phyloP scores from a whole-genome alignment of 2,888 invertebrate genomes.

The Aricia artaxerxes region DNA sequence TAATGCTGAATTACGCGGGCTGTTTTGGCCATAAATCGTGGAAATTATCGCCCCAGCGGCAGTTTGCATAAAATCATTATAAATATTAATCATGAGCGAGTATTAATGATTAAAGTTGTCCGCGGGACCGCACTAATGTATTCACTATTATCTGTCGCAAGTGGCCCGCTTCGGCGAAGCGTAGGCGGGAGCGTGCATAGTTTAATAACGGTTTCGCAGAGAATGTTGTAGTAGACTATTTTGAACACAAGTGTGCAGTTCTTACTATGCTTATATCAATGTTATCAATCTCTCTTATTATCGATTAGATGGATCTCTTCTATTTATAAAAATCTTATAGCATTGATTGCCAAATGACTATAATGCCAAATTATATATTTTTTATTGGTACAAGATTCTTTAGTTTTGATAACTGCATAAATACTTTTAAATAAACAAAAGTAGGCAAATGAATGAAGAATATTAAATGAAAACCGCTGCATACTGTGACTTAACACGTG shows the following conservation, averaged over 20 bases:
- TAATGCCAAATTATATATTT: too few species aligned
- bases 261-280: too few species aligned
- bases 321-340: background rate
- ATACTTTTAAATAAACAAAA: background rate
- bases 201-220: background rate
- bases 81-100: constrained; percentile 58
- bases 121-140: constrained; percentile 40
- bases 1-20: constrained; percentile 33
- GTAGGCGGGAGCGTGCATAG: background rate
- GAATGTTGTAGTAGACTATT: background rate
- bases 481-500: background rate
- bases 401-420: background rate
- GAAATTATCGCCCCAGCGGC: constrained; percentile 53
- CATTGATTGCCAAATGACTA: background rate
- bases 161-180: constrained; percentile 6
- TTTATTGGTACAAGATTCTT: too few species aligned
- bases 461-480: background rate
- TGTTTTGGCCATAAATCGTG: constrained; percentile 49
- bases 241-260: background rate
- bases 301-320: background rate
- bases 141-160: constrained; percentile 36
- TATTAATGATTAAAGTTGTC: constrained; percentile 47
- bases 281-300: too few species aligned
- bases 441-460: background rate
- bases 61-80: constrained; percentile 61